phyloP scores from a whole-genome alignment of 2,113 vertebrate species.

The Lepidothrix coronata region DNA sequence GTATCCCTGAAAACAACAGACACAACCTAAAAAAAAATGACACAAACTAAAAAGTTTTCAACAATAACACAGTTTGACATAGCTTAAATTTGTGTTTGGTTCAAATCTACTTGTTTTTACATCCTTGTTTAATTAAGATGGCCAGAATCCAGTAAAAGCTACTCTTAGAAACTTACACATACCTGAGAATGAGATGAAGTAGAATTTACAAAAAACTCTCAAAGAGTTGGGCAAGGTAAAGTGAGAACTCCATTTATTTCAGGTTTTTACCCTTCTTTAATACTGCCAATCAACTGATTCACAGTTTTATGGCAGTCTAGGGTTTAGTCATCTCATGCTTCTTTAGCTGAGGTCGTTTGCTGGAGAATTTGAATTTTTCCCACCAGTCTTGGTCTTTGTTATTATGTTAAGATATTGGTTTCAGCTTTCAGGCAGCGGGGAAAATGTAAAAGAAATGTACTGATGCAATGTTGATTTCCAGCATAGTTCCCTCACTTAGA shows the following conservation, averaged over 20 bases:
- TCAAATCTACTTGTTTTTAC: not conserved
- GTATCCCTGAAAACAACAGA: not conserved
- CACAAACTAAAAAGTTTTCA: not conserved
- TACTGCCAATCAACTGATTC: not conserved
- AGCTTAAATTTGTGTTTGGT: not conserved
- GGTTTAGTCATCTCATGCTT: not conserved
- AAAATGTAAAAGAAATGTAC: not conserved
- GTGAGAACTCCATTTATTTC: not conserved
- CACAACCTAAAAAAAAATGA: not conserved
- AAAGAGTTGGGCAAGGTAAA: not conserved
- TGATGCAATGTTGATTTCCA: not conserved
- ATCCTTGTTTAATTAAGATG: not conserved
- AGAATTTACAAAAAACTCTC: not conserved
- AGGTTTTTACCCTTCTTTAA: not conserved
- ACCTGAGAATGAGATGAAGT: not conserved
- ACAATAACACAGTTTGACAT: not conserved
- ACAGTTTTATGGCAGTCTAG: not conserved
- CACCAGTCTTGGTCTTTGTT: not conserved
- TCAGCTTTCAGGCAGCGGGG: not conserved
- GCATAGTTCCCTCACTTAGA: not conserved
- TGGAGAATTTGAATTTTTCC: not conserved
- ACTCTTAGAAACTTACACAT: not conserved
- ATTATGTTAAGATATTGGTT: not conserved
- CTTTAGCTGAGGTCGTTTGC: not conserved
- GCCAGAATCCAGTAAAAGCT: not conserved